Conservation (phyloP, 2,113 vertebrate genomes). For the Hystrix brachyura region DNA sequence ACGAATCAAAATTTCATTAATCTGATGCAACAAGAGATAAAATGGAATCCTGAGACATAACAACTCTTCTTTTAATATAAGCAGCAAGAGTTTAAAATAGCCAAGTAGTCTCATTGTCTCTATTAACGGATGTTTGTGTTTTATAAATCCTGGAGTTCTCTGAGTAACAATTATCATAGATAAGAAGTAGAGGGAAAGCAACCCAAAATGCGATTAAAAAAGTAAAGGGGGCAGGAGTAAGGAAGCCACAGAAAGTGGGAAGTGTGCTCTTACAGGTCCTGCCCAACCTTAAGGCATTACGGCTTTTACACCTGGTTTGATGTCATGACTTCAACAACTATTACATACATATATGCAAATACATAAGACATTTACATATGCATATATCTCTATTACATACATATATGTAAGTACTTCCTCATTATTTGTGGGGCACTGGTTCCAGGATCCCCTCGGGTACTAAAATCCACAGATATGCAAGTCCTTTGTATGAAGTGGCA, state of each 20-base stretch:
- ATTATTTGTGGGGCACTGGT: background rate
- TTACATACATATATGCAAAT: background rate
- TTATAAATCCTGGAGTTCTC: background rate
- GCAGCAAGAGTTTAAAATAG: background rate
- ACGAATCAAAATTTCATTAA: background rate
- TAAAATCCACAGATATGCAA: background rate
- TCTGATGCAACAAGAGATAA: background rate
- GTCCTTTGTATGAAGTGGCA: background rate
- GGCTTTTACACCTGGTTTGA: background rate
- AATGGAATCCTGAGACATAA: background rate
- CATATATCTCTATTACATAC: background rate
- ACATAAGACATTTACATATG: background rate
- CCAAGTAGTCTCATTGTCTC: background rate
- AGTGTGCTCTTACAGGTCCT: background rate
- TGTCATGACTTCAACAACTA: background rate
- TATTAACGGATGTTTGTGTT: background rate
- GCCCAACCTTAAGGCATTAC: background rate
- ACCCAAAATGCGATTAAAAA: background rate
- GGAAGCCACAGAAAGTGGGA: background rate
- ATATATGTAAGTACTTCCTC: background rate
- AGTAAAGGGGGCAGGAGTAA: background rate
- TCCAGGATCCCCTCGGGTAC: background rate
- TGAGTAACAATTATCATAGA: background rate
- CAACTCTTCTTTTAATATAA: background rate
- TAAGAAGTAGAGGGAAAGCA: background rate